These are phyloP conservation scores for Cyprinodon variegatus DNA, from an alignment of 2,113 vertebrate genomes.

Conservation along the genomic window DNA sequence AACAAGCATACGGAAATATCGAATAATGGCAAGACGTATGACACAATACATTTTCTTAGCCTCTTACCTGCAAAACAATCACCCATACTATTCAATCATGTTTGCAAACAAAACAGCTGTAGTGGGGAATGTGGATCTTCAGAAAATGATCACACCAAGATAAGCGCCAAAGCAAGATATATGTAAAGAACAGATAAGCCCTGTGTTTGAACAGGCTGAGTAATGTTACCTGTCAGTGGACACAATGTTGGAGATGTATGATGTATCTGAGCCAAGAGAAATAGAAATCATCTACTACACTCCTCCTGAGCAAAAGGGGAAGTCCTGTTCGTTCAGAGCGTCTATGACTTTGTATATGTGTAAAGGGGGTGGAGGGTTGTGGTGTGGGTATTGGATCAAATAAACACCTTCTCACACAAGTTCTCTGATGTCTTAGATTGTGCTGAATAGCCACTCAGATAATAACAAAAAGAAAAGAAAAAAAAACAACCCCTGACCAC, in stretches of 20 bases:
- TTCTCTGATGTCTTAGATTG: constrained; percentile 52
- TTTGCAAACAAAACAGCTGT: not conserved
- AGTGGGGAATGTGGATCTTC: not conserved
- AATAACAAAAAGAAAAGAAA: constrained; percentile 1
- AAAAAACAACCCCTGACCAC: constrained; percentile 38
- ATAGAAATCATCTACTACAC: constrained; percentile 63
- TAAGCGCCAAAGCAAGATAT: not conserved
- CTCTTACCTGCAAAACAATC: not conserved
- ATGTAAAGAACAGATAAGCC: not conserved
- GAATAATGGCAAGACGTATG: not conserved
- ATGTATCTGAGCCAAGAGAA: constrained; percentile 22
- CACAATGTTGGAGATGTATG: constrained; percentile 10
- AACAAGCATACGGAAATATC: not conserved
- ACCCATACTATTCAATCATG: not conserved
- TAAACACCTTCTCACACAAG: constrained; percentile 61
- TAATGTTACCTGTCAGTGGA: not conserved
- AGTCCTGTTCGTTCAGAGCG: constrained; percentile 46
- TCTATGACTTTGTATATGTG: constrained; percentile 33
- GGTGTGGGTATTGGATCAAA: constrained; percentile 45
- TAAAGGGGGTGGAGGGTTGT: not conserved
- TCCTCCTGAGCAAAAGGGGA: constrained; percentile 45
- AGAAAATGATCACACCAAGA: not conserved
- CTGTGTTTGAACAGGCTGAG: not conserved
- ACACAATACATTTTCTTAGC: not conserved
- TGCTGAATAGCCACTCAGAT: constrained; percentile 53